Conservation (phyloP, 64 coral and sea anemone genomes). For the Porites australiensis region DNA sequence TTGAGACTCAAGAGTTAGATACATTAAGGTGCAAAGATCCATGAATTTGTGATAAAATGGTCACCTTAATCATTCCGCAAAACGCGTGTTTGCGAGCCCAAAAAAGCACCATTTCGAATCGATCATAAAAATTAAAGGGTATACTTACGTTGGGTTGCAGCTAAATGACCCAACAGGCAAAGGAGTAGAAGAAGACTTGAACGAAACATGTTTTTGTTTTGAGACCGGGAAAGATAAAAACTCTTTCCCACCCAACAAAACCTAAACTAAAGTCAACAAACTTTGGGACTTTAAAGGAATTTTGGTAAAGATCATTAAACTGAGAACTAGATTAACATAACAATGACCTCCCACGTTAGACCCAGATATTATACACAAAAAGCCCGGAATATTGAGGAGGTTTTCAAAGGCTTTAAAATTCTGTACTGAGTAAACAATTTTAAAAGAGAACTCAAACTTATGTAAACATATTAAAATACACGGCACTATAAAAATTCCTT, state of each 20-base stretch:
- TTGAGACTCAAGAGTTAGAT: too few species aligned
- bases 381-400: background rate
- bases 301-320: constrained; percentile 1
- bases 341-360: constrained; percentile 4
- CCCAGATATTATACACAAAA: background rate
- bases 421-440: constrained; percentile 4
- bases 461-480: constrained; percentile 34
- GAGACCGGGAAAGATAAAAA: constrained; percentile 6
- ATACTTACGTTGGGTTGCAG: background rate
- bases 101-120: too few species aligned
- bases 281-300: constrained; percentile 2
- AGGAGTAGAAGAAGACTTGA: background rate
- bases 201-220: constrained; percentile 11
- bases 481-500: constrained; percentile 21
- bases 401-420: background rate
- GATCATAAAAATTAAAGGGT: background rate
- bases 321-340: constrained; percentile 30
- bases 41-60: too few species aligned
- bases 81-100: too few species aligned
- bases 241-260: constrained; percentile 27
- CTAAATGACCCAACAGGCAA: background rate
- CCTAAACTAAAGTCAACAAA: constrained; percentile 40
- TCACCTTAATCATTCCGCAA: too few species aligned
- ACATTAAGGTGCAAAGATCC: too few species aligned
- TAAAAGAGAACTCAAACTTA: background rate